These are phyloP conservation scores for Triplophysa rosa DNA, from an alignment of 2,113 vertebrate genomes.

Conservation along the genomic window DNA sequence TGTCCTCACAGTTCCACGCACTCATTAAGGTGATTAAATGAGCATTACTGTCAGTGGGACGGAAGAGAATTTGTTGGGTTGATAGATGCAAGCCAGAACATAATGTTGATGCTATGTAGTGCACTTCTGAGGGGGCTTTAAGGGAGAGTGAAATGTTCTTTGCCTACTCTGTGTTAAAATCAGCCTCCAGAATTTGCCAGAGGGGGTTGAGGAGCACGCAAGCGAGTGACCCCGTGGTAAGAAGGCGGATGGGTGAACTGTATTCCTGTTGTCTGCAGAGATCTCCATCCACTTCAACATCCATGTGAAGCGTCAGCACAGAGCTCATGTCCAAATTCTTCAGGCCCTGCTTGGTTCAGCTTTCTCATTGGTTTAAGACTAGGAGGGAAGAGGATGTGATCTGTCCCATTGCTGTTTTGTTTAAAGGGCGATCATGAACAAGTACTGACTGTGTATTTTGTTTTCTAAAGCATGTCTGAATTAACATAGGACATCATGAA, in stretches of 20 bases:
- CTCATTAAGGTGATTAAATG: conserved; percentile 40
- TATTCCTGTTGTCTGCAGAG: neutral
- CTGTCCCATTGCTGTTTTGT: too few species aligned
- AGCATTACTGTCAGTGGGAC: conserved; percentile 32
- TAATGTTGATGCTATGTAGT: neutral
- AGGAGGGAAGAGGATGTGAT: too few species aligned
- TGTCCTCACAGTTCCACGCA: conserved; percentile 21
- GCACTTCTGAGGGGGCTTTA: conserved; percentile 1
- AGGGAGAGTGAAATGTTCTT: neutral
- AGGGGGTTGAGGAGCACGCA: neutral
- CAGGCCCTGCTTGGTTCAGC: too few species aligned
- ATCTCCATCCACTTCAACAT: neutral
- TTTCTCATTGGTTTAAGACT: too few species aligned
- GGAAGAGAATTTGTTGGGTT: neutral
- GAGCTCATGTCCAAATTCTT: neutral
- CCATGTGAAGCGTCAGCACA: neutral
- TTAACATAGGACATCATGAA: neutral
- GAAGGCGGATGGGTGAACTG: neutral
- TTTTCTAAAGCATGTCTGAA: neutral
- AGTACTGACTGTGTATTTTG: neutral
- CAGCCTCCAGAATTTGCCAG: neutral
- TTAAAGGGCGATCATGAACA: neutral
- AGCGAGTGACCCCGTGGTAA: neutral
- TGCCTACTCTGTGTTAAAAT: neutral
- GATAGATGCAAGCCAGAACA: conserved; percentile 23